phyloP scores from a whole-genome alignment of 1,140 invertebrate species.

The Drosophila yakuba region DNA sequence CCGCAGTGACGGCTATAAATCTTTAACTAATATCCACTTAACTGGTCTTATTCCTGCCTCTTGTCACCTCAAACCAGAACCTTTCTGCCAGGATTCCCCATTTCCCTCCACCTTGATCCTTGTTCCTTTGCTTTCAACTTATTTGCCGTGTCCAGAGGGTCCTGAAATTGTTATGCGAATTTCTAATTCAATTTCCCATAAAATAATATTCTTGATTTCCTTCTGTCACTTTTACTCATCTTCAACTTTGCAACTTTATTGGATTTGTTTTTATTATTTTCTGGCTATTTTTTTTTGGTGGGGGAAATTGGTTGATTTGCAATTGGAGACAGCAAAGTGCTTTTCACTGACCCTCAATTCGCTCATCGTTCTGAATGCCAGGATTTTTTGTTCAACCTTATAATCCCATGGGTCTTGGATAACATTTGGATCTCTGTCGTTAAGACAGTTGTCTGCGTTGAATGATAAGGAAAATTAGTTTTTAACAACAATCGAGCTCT shows the following conservation, averaged over 20 bases:
- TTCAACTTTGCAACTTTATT: conserved; percentile 51
- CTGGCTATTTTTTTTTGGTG: not conserved
- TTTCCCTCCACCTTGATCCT: not conserved
- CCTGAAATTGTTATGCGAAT: conserved; percentile 65
- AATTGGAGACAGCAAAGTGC: conserved; percentile 6
- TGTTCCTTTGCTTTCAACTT: conserved; percentile 10
- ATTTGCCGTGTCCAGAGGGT: conserved; percentile 28
- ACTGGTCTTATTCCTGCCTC: not conserved
- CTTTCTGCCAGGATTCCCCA: not conserved
- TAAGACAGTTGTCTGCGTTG: not conserved
- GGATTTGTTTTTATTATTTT: conserved; percentile 57
- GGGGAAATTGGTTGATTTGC: conserved; percentile 4
- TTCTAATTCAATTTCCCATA: conserved; percentile 72
- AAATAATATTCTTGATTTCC: conserved; percentile 58
- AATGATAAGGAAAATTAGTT: not conserved
- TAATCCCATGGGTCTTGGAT: not conserved
- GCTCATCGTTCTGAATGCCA: not conserved
- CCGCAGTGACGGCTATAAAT: conserved; percentile 22
- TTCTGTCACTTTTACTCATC: conserved; percentile 25
- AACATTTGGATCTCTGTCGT: not conserved
- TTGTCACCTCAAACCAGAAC: conserved; percentile 8
- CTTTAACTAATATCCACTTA: conserved; percentile 27
- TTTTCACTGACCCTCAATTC: not conserved
- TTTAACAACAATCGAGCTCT: too few species aligned
- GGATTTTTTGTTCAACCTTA: not conserved